Percentiles rank a stretch among this genome's conserved stretches.
Conservation (phyloP, 2,888 invertebrate species). For the Zootermopsis nevadensis region DNA sequence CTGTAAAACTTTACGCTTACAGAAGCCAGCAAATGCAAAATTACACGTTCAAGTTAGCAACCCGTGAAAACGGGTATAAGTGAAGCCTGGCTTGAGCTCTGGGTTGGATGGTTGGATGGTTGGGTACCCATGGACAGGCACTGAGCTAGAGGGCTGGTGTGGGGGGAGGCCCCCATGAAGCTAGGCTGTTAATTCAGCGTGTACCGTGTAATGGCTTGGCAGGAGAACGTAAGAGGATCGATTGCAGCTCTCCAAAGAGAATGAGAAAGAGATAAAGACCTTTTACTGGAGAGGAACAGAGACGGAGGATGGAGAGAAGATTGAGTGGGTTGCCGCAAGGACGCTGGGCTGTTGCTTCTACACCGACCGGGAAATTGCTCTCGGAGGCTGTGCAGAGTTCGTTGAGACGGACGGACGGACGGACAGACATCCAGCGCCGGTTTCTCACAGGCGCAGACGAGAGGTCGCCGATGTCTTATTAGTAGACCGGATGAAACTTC, state of each 20-base stretch:
- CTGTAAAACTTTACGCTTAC: conserved; percentile 71
- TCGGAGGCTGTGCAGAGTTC: not conserved
- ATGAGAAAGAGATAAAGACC: conserved; percentile 27
- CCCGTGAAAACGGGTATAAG: conserved; percentile 67
- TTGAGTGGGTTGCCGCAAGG: conserved; percentile 36
- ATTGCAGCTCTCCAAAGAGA: conserved; percentile 30
- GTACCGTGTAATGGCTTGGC: conserved; percentile 47
- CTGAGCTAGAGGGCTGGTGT: conserved; percentile 30
- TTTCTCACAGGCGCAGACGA: not conserved
- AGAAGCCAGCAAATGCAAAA: conserved; percentile 68
- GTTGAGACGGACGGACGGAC: conserved; percentile 10
- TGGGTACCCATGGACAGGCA: conserved; percentile 55
- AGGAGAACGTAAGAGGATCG: conserved; percentile 38
- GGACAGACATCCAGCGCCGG: not conserved
- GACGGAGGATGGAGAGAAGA: conserved; percentile 43
- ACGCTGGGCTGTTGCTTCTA: conserved; percentile 29
- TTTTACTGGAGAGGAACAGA: conserved; percentile 33
- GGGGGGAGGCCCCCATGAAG: conserved; percentile 36
- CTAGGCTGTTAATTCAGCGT: conserved; percentile 46
- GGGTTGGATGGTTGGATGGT: conserved; percentile 30
- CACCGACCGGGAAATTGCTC: conserved; percentile 45
- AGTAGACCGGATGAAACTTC: not conserved
- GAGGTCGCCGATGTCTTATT: no score
- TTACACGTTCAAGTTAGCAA: conserved; percentile 71
- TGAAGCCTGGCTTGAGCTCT: conserved; percentile 51